Base-by-base conservation (phyloP, 2,113 vertebrate genomes). In the Cebus imitator region DNA sequence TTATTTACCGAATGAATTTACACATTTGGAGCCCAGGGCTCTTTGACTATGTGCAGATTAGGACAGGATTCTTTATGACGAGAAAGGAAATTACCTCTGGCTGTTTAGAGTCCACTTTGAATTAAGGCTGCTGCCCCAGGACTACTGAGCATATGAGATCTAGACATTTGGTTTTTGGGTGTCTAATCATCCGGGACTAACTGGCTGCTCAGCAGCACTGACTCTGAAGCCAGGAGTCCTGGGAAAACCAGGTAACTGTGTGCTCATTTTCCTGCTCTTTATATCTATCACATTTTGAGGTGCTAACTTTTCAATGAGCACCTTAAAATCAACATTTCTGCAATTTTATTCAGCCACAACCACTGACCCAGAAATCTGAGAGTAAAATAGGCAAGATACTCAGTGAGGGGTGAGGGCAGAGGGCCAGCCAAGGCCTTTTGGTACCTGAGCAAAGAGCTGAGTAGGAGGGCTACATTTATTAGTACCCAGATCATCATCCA, bases 1-100 rank as follows among this genome's bases (percentile, higher is more conserved):
- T 89, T 79, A 48, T 84, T 85, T 97, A 40, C 52, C 78, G 25
- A 91, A 27, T 94, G 30, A 43, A 86, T 95, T 73, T 91, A 76
- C 5, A 66, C 8, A 43, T 75, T 73, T 90, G 30, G 40, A 95
- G 75, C 64, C n/a, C 14, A 48, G 27, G 35, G 45, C 43, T 91
- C 10, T 68, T 84, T 58, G 57, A 64, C 16, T 78, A 1, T 68
- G 5, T 45, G 12, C 3, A 40, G 5, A 66, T 87, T 78, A 90
- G 52, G 55, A 40, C 1, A 6, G 6, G 27, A 8, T 80, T 92
- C 43, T 87, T 94, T 48, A 55, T 48, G 16, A 58, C 88, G 48
- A 81, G 48, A 68, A 95, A 76, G 8, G 52, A 87, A 83, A n/a
- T 66, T 5, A 78, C 16, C 5, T 57, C 21, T 93, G 72, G 32